These are phyloP conservation scores for Ceramica pisi DNA, from an alignment of 2,888 invertebrate genomes.

Conservation along the genomic window DNA sequence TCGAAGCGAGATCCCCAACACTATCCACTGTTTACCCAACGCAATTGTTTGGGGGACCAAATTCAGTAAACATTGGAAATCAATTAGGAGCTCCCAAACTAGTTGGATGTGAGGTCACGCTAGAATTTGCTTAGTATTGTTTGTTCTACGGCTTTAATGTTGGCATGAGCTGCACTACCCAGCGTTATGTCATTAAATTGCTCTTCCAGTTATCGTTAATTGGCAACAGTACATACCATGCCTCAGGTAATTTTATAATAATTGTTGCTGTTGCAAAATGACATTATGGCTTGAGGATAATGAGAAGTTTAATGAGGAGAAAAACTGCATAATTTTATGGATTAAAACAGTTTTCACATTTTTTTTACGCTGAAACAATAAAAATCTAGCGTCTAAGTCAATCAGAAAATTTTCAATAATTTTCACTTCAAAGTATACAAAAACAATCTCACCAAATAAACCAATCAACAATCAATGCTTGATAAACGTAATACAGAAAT, in stretches of 20 bases:
- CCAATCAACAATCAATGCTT: slow-evolving; percentile 62
- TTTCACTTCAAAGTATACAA: background rate
- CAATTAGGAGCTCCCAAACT: slow-evolving; percentile 66
- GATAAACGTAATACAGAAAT: slow-evolving; percentile 69
- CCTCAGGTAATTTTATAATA: background rate
- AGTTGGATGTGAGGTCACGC: slow-evolving; percentile 59
- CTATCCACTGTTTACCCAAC: slow-evolving; percentile 49
- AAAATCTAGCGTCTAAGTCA: background rate
- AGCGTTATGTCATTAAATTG: no score
- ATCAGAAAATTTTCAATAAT: background rate
- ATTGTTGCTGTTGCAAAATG: background rate
- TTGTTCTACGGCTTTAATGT: slow-evolving; percentile 46
- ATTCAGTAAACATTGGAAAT: slow-evolving; percentile 71
- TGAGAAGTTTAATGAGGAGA: background rate
- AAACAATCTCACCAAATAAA: slow-evolving; percentile 31
- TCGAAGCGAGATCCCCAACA: slow-evolving; percentile 45
- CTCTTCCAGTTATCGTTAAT: background rate
- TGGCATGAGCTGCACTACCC: slow-evolving; percentile 12
- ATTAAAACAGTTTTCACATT: background rate
- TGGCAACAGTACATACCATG: background rate
- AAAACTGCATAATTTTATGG: no score
- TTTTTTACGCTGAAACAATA: background rate
- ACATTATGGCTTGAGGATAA: rapidly evolving
- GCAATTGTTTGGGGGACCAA: slow-evolving; percentile 61
- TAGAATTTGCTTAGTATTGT: slow-evolving; percentile 58